Percentiles rank a stretch among this genome's conserved stretches.
Conservation (phyloP, 2,797 vertebrate species). For the Prunella strophiata region DNA sequence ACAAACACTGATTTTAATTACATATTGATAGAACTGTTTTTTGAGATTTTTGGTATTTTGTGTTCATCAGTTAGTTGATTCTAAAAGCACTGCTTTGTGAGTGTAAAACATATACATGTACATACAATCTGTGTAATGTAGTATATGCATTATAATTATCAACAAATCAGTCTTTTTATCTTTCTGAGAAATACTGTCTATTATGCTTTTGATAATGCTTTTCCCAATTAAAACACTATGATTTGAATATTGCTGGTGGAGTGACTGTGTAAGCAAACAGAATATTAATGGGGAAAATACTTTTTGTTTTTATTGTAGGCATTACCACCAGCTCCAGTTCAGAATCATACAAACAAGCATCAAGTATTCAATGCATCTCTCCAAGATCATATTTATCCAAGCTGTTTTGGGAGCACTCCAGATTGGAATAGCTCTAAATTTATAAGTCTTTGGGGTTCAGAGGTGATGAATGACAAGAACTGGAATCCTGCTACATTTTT, state of each 20-base stretch:
- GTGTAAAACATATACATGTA: not conserved
- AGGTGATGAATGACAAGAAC: constrained; percentile 94
- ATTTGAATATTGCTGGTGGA: constrained; percentile 18
- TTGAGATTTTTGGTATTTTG: not conserved
- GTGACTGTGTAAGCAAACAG: constrained; percentile 44
- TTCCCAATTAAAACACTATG: not conserved
- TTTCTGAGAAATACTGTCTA: not conserved
- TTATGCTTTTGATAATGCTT: not conserved
- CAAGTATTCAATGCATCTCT: constrained; percentile 92
- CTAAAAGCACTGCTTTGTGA: not conserved
- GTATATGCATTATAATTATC: not conserved
- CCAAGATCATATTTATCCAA: constrained; percentile 95
- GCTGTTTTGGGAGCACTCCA: constrained; percentile 89
- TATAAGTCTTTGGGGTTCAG: constrained; percentile 96
- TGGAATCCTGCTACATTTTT: constrained; percentile 93
- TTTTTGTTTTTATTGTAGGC: constrained; percentile 79
- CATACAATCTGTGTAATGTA: not conserved
- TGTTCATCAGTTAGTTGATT: not conserved
- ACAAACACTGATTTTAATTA: not conserved
- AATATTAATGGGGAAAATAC: constrained; percentile 66
- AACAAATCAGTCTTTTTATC: not conserved
- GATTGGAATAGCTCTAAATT: constrained; percentile 98
- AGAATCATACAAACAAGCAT: constrained; percentile 91
- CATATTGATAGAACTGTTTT: not conserved
- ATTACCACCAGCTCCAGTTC: constrained; percentile 87